Base-by-base conservation (phyloP, 2,113 vertebrate genomes). In the Naja naja region DNA sequence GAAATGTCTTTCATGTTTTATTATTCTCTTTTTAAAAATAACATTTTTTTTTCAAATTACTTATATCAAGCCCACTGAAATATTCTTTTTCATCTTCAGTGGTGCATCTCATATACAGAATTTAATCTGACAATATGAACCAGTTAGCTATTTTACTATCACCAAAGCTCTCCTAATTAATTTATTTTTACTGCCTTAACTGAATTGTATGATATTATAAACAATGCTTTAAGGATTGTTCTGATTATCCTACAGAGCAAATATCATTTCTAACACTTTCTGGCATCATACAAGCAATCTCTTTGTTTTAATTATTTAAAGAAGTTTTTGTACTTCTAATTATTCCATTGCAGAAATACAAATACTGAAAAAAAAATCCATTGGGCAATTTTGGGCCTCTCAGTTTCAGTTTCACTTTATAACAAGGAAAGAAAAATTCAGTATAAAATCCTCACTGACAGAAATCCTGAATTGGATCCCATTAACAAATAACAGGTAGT, bases 181-280 rank as follows among this genome's bases (percentile, higher is more conserved):
- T 95, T 92, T 85, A 11, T 22, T 93, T 14, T 16, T 94, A 45
- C 93, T 90, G 88, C 90, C 91, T 34, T 93, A 94, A 94, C 93
- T 90, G 93, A 90, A 94, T 94, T 87, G 49, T 55, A 92, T 90
- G 85, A 55, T 69, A 7, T 22, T n/a, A 45, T 88, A 91, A 93
- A 5, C 86, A 89, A 69, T 95, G 53, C 49, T 94, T 49, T 89
- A 94, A 94, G 52, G 92, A 94, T 94, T 89, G 94, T 18, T 34
- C 94, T 94, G 95, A 94, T 89, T 56, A 92, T 14, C 27, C 90
- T 90, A 85, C 0, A 4, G 60, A 56, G 88, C 56, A 95, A 95
- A 88, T 91, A 89, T 95, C 18, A 1, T 91, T 55, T 94, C 58
- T 64, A 87, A 92, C 53, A 90, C 16, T 94, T 93, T 93, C 89